phyloP scores from a whole-genome alignment of 2,113 vertebrate genomes.

The Oryzias curvinotus region DNA sequence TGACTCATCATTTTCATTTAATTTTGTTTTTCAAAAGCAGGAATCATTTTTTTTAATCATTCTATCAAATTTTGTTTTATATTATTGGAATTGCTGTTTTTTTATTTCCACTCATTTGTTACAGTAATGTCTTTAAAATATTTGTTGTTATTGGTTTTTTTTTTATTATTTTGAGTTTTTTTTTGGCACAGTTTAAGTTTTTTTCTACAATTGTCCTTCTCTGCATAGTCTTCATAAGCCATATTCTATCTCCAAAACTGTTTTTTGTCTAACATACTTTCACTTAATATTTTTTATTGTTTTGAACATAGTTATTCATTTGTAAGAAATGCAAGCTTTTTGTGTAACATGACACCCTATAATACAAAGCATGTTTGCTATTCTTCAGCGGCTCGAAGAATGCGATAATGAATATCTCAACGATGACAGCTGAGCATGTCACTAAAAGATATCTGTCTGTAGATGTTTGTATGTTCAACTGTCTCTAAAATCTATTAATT shows the following conservation, averaged over 20 bases:
- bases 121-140: not conserved
- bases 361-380: constrained; percentile 65
- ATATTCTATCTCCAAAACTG: not conserved
- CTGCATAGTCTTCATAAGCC: not conserved
- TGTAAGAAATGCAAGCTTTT: constrained; percentile 39
- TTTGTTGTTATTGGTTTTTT: not conserved
- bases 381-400: constrained; percentile 68
- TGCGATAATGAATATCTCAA: constrained; percentile 62
- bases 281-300: not conserved
- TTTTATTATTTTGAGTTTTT: not conserved
- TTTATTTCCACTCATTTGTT: not conserved
- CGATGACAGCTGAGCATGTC: constrained; percentile 64
- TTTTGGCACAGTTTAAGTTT: not conserved
- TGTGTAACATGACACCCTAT: constrained; percentile 48
- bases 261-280: not conserved
- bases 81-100: not conserved
- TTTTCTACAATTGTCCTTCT: not conserved
- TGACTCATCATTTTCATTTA: constrained; percentile 36
- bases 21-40: constrained; percentile 36
- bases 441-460: constrained; percentile 57
- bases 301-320: constrained; percentile 29
- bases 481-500: constrained; percentile 61
- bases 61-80: not conserved
- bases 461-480: constrained; percentile 60
- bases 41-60: constrained; percentile 12